Percentiles rank a stretch among this genome's conserved stretches.
Evolutionary conservation across 2,113 vertebrate species (phyloP).

Genomic region (Lucifuga dentata): DNA sequence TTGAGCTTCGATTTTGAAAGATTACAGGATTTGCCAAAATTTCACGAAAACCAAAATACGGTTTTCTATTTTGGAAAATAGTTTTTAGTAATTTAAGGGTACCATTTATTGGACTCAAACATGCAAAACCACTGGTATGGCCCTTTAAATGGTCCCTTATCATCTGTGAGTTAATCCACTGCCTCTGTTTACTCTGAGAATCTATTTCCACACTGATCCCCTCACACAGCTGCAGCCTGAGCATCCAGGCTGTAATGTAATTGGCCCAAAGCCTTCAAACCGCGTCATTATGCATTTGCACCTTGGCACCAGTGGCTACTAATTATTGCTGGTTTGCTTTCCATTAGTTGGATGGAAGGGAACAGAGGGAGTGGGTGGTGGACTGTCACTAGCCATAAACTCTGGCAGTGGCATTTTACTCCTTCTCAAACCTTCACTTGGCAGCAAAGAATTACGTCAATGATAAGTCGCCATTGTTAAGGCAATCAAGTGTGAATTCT

Average conservation of each 20-base stretch:
- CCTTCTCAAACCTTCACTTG: slow-evolving; percentile 14
- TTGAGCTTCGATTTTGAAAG: too few species aligned
- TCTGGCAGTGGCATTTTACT: slow-evolving; percentile 16
- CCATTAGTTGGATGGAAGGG: slow-evolving; percentile 33
- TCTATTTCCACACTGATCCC: slow-evolving; percentile 39
- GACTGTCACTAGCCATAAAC: slow-evolving; percentile 23
- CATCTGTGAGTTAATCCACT: slow-evolving; percentile 44
- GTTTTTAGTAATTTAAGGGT: too few species aligned
- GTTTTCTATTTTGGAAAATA: too few species aligned
- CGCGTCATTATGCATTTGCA: slow-evolving; percentile 30
- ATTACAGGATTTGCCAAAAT: too few species aligned
- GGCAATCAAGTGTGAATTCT: slow-evolving; percentile 33
- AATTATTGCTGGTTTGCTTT: slow-evolving; percentile 46
- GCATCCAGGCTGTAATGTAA: slow-evolving; percentile 25
- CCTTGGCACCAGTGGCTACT: slow-evolving; percentile 46
- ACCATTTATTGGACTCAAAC: too few species aligned
- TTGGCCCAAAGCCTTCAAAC: slow-evolving; percentile 29
- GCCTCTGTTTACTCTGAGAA: slow-evolving; percentile 37
- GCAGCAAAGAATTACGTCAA: slow-evolving; percentile 46
- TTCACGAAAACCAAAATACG: too few species aligned
- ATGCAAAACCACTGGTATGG: too few species aligned
- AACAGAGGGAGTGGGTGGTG: slow-evolving; percentile 27
- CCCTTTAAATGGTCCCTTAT: too few species aligned
- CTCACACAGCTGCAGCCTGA: slow-evolving; percentile 52
- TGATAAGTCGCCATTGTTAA: slow-evolving; percentile 48